phyloP scores from a whole-genome alignment of 2,113 vertebrate species.

The Colossoma macropomum region DNA sequence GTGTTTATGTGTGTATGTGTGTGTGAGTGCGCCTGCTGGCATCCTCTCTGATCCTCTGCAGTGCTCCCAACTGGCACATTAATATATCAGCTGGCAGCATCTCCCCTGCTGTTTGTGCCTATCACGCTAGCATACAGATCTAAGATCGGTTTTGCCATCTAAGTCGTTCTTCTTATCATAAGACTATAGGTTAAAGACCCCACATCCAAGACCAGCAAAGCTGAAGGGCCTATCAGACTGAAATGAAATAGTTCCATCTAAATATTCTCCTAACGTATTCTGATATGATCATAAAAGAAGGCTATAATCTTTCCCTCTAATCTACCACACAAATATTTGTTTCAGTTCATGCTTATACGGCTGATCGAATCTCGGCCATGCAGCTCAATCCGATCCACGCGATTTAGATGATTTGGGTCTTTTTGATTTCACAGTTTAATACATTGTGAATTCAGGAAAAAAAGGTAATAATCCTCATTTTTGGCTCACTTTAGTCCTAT shows the following conservation, averaged over 20 bases:
- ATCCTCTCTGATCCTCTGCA: slow-evolving; percentile 21
- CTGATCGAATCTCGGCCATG: not conserved
- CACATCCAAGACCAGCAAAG: not conserved
- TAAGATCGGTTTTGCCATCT: slow-evolving; percentile 23
- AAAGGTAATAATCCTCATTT: no score
- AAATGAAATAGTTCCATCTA: not conserved
- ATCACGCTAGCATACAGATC: slow-evolving; percentile 17
- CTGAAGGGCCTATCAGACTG: not conserved
- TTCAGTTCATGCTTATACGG: not conserved
- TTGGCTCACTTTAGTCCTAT: no score
- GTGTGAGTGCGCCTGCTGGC: not conserved
- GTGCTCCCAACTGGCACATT: slow-evolving; percentile 35
- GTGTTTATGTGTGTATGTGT: not conserved
- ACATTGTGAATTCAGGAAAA: not conserved
- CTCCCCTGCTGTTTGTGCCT: not conserved
- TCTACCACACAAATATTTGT: not conserved
- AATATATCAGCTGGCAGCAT: slow-evolving; percentile 20
- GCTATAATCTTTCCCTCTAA: not conserved
- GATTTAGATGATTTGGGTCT: not conserved
- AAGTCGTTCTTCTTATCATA: not conserved
- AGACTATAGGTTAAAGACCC: slow-evolving; percentile 23
- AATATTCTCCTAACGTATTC: not conserved
- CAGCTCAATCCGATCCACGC: not conserved
- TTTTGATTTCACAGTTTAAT: not conserved
- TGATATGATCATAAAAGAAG: not conserved